Base-by-base conservation (phyloP, 2,113 vertebrate species). In the Menidia beryllina region DNA sequence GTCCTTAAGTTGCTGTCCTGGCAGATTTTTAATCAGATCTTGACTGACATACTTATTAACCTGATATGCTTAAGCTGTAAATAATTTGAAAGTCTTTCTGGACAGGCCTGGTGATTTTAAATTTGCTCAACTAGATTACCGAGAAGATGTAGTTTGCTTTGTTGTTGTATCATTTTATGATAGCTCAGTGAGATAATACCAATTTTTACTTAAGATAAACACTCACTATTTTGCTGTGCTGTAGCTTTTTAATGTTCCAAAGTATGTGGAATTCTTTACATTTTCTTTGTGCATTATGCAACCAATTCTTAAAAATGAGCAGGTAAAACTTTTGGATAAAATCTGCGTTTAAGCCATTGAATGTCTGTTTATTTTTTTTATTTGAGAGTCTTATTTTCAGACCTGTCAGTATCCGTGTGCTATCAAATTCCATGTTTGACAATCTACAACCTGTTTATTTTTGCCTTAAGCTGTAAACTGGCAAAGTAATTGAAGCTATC, bases 381-480 rank as follows among this genome's bases (percentile, higher is more conserved):
- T 34, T 5, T 30, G 21, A 62, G 12, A 58, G 14, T 30, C 2
- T 0, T 25, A 59, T 25, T 26, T 50, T 9, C 15, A 11, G 52
- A 64, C 20, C 21, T 39, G 47, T 5, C 56, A 5, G 41, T 7
- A 45, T 60, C 26, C 14, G 7, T 34, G 30, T 34, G 10, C 30
- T 34, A 34, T 34, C 10, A 34, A 34, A 34, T 5, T 59, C 4
- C 27, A 27, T 59, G 23, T 26, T 43, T 58, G 25, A 6, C 30
- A 49, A 39, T 10, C 30, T 34, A 5, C 56, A 50, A 63, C 49
- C 47, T 77, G 76, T 55, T 59, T 72, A 66, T 53, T 78, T 66
- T 72, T 61, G 66, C 84, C 81, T 82, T 19, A 50, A 75, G 87
- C 58, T 81, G 45, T 68, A 24, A 81, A 70, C 77, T 20, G 3